Evolutionary conservation across 2,113 vertebrate species (phyloP).

Genomic region (Alouatta palliata): DNA sequence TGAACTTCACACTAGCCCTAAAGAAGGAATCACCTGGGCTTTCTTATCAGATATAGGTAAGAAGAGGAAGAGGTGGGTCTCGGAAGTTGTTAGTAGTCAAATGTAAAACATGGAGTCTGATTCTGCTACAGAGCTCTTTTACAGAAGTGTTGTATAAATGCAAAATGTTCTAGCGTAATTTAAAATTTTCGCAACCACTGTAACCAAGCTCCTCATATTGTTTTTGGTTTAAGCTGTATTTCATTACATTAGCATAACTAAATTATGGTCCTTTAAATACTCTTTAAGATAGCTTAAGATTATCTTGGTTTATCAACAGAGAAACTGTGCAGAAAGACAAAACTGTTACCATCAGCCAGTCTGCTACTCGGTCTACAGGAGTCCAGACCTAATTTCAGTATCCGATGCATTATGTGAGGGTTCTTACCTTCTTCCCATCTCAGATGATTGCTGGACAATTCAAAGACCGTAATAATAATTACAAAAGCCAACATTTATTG

Average conservation of each 20-base stretch:
- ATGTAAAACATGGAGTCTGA: not conserved
- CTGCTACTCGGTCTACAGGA: not conserved
- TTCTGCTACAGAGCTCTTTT: not conserved
- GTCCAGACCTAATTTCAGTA: not conserved
- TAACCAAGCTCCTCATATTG: not conserved
- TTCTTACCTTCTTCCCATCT: not conserved
- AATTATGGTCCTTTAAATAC: not conserved
- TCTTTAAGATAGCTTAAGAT: not conserved
- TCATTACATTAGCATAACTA: not conserved
- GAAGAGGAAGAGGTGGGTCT: not conserved
- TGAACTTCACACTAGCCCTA: not conserved
- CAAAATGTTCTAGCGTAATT: not conserved
- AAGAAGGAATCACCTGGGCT: not conserved
- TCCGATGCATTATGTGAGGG: not conserved
- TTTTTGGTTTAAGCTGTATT: not conserved
- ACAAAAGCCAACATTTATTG: not conserved
- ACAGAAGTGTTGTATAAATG: not conserved
- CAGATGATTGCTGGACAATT: not conserved
- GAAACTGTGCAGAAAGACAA: not conserved
- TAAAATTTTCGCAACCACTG: not conserved
- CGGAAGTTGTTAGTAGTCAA: not conserved
- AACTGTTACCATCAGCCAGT: not conserved
- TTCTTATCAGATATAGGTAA: not conserved
- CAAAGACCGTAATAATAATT: not conserved
- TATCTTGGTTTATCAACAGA: not conserved